phyloP scores from a whole-genome alignment of 2,113 vertebrate genomes.

The Antennarius striatus region DNA sequence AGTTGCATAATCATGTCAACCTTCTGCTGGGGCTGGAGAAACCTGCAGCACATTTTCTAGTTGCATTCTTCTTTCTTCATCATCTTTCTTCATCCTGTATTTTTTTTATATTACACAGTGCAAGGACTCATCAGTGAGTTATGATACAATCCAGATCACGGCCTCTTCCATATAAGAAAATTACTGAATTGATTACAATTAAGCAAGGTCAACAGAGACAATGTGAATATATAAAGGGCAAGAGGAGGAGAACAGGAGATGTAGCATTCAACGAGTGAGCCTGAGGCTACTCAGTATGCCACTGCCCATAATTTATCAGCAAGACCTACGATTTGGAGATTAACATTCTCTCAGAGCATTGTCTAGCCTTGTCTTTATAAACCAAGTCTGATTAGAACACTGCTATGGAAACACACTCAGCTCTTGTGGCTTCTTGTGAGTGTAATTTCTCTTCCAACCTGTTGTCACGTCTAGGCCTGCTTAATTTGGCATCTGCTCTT shows the following conservation, averaged over 20 bases:
- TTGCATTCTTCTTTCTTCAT: slow-evolving; percentile 45
- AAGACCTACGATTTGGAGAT: slow-evolving; percentile 14
- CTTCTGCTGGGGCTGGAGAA: slow-evolving; percentile 37
- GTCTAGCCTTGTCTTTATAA: no score
- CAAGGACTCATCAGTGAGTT: slow-evolving; percentile 25
- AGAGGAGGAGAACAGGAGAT: slow-evolving; percentile 1
- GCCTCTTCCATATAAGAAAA: slow-evolving; percentile 1
- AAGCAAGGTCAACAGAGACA: background rate
- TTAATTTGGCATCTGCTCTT: slow-evolving; percentile 61
- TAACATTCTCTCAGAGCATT: background rate
- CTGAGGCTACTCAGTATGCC: slow-evolving; percentile 11
- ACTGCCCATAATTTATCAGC: slow-evolving; percentile 11
- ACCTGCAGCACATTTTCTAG: slow-evolving; percentile 58
- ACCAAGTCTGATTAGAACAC: background rate
- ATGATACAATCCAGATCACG: slow-evolving; percentile 1
- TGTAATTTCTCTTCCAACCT: slow-evolving; percentile 53
- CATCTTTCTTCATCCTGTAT: no score
- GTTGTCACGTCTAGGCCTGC: slow-evolving; percentile 48
- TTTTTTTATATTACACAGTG: slow-evolving; percentile 15
- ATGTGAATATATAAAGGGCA: slow-evolving; percentile 5
- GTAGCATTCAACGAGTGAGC: slow-evolving; percentile 4
- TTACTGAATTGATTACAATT: background rate
- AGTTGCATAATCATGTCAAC: slow-evolving; percentile 51
- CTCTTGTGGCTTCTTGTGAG: slow-evolving; percentile 44
- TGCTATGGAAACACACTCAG: background rate